Evolutionary conservation across 2,888 invertebrate genomes (phyloP), one percentile per base, ranked within the genome.

Genomic region (Blastobasis adustella): DNA sequence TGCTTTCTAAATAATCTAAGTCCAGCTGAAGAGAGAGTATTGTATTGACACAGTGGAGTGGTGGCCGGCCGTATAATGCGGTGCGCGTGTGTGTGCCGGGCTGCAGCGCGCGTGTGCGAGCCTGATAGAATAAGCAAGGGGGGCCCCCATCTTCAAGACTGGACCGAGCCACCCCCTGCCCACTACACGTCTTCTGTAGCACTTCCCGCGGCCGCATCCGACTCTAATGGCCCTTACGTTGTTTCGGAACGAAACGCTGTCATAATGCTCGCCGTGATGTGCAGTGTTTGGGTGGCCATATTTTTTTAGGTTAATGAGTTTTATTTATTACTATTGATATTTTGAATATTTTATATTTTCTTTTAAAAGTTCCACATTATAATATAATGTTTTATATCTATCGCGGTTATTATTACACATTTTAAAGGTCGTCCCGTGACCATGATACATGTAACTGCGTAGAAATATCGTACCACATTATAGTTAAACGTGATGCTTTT

Each of bases 1-100:
- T 89, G 89, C 89, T 89, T 89, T 89, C 89, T 89, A 89, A 89
- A 89, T 89, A 89, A 89, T 89, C 89, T 88, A 87, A 89, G 89
- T 89, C 89, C 88, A 83, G 86, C 73, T 79, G 86, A 85, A 85
- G 86, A 86, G 88, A 87, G 85, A 81, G 88, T 89, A 89, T 89
- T 89, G 89, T 89, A 89, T 89, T 89, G 89, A 89, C 89, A 89
- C 72, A 89, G 89, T 84, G 79, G 84, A 87, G 85, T 89, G 88
- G 88, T 86, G 86, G 84, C 85, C 85, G 85, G 87, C 84, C 79
- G 84, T 87, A 87, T 89, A 89, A 89, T 86, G 75, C 83, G 68
- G 58, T 55, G 57, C 58, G 63, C 54, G 59, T 76, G 82, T 83
- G 85, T 79, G 79, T 63, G 76, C 62, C 58, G 61, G 71, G 77